These are phyloP conservation scores for Actinia tenebrosa DNA, from an alignment of 64 coral and sea anemone species.

Conservation along the genomic window DNA sequence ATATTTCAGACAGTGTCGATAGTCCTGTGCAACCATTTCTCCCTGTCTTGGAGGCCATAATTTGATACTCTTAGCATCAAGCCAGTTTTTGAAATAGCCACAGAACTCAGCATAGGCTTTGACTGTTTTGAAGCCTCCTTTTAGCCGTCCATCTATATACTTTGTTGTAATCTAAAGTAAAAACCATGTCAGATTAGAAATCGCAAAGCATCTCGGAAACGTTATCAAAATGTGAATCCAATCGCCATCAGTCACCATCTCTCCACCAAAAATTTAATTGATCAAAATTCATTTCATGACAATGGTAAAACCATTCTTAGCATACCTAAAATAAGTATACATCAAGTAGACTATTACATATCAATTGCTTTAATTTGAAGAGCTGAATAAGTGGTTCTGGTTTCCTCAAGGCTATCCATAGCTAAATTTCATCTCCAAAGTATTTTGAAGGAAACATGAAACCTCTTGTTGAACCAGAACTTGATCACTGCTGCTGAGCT, in stretches of 20 bases:
- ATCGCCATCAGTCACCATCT: not conserved
- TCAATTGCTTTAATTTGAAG: not conserved
- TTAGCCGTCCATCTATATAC: constrained; percentile 94
- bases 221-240: not conserved
- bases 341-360: not conserved
- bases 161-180: constrained; percentile 86
- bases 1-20: constrained; percentile 88
- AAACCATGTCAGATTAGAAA: not conserved
- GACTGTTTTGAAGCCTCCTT: constrained; percentile 96
- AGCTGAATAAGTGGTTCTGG: not conserved
- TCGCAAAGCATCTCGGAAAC: not conserved
- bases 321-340: not conserved
- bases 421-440: not conserved
- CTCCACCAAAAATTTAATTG: not conserved
- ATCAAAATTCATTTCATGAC: not conserved
- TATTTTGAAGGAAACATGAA: not conserved
- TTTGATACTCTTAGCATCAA: constrained; percentile 96
- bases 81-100: constrained; percentile 99
- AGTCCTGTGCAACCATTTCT: constrained; percentile 96
- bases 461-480: not conserved
- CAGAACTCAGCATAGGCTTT: constrained; percentile 99
- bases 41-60: constrained; percentile 90
- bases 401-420: not conserved
- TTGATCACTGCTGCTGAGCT: not conserved
- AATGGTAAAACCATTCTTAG: not conserved